Evolutionary conservation across 2,797 vertebrate species (phyloP).

Genomic region (Hemitrygon akajei): DNA sequence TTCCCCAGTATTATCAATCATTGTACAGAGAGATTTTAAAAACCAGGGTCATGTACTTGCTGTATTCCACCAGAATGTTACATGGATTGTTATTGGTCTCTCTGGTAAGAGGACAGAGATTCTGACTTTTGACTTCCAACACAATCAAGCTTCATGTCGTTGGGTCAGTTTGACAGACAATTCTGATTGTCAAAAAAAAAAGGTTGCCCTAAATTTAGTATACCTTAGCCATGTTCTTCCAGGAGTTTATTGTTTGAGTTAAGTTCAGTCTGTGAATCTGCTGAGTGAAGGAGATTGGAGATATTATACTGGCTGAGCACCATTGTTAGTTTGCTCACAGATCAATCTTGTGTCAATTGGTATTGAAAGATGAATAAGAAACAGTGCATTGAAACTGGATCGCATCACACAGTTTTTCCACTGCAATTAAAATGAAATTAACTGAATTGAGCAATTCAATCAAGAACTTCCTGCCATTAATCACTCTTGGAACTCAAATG

Average conservation of each 20-base stretch:
- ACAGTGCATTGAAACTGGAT: no score
- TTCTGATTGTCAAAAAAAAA: neutral
- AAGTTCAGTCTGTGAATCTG: neutral
- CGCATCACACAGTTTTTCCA: no score
- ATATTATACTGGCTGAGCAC: neutral
- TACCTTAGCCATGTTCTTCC: neutral
- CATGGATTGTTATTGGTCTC: neutral
- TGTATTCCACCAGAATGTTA: constrained; percentile 13
- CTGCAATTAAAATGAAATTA: no score
- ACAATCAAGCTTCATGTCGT: neutral
- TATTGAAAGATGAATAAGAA: neutral
- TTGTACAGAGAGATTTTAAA: neutral
- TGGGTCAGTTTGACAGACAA: neutral
- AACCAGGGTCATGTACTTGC: neutral
- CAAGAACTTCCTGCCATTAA: no score
- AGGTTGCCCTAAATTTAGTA: neutral
- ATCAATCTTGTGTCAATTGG: neutral
- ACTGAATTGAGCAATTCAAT: no score
- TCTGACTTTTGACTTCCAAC: neutral
- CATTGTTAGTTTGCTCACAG: neutral
- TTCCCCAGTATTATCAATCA: neutral
- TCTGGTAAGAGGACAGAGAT: neutral
- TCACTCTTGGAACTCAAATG: no score
- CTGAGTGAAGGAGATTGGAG: neutral
- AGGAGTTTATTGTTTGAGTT: neutral